phyloP scores from a whole-genome alignment of 2,888 invertebrate genomes.

The Dasypolia templi region DNA sequence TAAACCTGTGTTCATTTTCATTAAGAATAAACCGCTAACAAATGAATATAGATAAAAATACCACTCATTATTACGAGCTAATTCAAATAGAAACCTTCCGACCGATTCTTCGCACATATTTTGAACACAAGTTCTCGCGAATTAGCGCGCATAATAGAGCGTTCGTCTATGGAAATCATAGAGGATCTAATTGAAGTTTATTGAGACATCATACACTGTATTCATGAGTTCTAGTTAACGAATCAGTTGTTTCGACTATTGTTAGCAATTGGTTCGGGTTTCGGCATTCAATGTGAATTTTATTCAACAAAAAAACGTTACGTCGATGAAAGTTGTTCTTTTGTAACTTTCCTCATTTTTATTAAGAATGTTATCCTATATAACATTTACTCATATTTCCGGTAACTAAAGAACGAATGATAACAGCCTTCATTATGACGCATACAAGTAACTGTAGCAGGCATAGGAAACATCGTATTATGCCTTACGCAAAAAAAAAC shows the following conservation, averaged over 20 bases:
- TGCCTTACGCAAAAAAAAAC: slow-evolving; percentile 19
- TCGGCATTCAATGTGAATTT: not conserved
- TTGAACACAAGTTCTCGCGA: slow-evolving; percentile 78
- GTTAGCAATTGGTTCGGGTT: slow-evolving; percentile 7
- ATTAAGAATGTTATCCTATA: too few relatives aligned
- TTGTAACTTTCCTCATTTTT: not conserved
- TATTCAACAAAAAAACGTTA: not conserved
- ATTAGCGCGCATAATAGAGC: slow-evolving; percentile 78
- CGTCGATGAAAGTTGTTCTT: not conserved
- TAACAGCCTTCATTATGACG: slow-evolving; percentile 5
- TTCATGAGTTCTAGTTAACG: slow-evolving; percentile 69
- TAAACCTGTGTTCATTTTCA: not conserved
- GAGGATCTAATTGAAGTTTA: slow-evolving; percentile 85
- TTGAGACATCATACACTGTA: slow-evolving; percentile 82
- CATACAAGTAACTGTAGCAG: slow-evolving; percentile 1
- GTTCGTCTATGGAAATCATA: slow-evolving; percentile 83
- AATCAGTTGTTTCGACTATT: slow-evolving; percentile 53
- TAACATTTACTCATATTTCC: slow-evolving; percentile 29
- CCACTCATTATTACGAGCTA: not conserved
- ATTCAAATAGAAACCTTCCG: slow-evolving; percentile 13
- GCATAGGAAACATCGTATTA: slow-evolving; percentile 26
- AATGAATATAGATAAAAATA: not conserved
- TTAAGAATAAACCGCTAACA: not conserved
- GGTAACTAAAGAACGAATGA: slow-evolving; percentile 8
- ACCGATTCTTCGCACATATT: slow-evolving; percentile 62